phyloP scores from a whole-genome alignment of 2,888 invertebrate genomes.

The Cremastinae sp. region DNA sequence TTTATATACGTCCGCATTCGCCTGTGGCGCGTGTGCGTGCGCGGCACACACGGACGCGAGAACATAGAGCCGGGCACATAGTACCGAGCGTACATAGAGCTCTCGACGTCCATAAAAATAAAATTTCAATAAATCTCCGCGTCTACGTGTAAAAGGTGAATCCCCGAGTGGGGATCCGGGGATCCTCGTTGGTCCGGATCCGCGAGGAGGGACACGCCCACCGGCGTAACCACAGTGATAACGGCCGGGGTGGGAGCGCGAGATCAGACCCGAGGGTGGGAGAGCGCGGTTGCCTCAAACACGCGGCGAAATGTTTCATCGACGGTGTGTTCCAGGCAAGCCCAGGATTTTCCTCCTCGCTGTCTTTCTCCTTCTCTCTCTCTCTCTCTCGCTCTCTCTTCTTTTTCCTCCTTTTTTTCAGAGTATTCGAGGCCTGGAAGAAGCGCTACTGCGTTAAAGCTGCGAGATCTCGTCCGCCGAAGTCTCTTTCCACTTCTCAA shows the following conservation, averaged over 20 bases:
- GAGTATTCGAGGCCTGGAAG: conserved; percentile 38
- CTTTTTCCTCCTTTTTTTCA: background rate
- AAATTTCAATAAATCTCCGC: conserved; percentile 80
- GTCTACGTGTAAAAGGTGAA: conserved; percentile 71
- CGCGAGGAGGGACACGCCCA: conserved; percentile 74
- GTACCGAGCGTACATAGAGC: conserved; percentile 53
- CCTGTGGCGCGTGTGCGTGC: background rate
- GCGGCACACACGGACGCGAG: background rate
- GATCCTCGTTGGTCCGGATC: conserved; percentile 73
- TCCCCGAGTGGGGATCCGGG: conserved; percentile 73
- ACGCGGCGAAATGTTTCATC: conserved; percentile 37
- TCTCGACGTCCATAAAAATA: conserved; percentile 79
- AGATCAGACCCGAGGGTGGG: conserved; percentile 21
- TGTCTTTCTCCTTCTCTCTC: background rate
- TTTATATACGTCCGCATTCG: background rate
- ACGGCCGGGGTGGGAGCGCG: conserved; percentile 11
- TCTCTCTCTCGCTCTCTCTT: too few species aligned
- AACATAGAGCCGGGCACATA: conserved; percentile 3
- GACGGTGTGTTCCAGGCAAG: conserved; percentile 28
- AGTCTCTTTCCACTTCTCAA: conserved; percentile 46
- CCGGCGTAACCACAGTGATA: conserved; percentile 66
- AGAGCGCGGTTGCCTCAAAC: conserved; percentile 34
- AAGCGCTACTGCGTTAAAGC: conserved; percentile 9
- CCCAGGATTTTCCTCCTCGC: background rate
- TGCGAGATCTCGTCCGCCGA: conserved; percentile 7